A percentile compares a stretch with the other conserved stretches of the same genome.
Conservation (phyloP, 2,113 vertebrate species). For the Calidris pugnax region DNA sequence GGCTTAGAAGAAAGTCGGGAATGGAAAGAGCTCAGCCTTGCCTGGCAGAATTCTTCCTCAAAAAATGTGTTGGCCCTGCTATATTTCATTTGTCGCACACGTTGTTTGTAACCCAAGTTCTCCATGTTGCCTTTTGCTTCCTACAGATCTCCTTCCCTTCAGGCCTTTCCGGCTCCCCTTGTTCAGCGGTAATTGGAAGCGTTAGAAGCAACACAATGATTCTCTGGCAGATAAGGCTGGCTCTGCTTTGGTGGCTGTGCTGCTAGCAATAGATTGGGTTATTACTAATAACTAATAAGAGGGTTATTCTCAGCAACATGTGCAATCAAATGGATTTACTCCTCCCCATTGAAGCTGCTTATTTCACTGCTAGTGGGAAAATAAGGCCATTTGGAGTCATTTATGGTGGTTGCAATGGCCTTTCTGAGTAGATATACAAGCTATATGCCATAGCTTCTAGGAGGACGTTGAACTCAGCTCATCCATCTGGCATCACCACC, state of each 20-base stretch:
- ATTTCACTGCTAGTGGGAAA: slow-evolving; percentile 33
- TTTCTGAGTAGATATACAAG: not conserved
- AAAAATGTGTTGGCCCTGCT: fast-evolving
- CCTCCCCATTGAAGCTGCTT: slow-evolving; percentile 28
- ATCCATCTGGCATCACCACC: not conserved
- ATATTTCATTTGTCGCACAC: not conserved
- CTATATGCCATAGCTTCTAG: not conserved
- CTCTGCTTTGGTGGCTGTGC: not conserved
- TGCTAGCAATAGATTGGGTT: not conserved
- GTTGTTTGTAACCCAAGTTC: not conserved
- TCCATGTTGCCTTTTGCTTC: not conserved
- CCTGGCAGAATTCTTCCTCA: not conserved
- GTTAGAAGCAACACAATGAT: not conserved
- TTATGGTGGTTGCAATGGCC: slow-evolving; percentile 16
- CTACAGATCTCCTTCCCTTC: not conserved
- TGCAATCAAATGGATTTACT: slow-evolving; percentile 57
- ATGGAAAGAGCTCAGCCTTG: not conserved
- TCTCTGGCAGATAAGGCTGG: not conserved
- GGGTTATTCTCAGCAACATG: slow-evolving; percentile 12
- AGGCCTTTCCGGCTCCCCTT: not conserved
- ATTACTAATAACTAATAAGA: slow-evolving; percentile 29
- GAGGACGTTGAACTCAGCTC: not conserved
- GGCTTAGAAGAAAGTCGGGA: not conserved
- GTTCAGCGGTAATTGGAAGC: not conserved
- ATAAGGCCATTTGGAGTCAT: slow-evolving; percentile 46